Evolutionary conservation across 2,113 vertebrate genomes (phyloP).

Genomic region (Sorex araneus): DNA sequence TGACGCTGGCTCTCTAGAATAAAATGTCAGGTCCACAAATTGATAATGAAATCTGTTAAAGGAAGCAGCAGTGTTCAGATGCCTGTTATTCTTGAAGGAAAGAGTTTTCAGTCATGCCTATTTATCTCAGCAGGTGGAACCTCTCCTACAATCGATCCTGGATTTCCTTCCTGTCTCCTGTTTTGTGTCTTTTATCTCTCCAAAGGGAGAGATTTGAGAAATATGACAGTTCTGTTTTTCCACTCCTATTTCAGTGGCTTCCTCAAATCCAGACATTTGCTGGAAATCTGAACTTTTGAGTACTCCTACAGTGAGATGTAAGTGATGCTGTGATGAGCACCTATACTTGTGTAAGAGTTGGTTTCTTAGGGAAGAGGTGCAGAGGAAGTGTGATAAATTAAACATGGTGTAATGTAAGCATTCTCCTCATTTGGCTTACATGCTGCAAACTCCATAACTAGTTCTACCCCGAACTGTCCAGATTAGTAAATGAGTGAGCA

Average conservation of each 20-base stretch:
- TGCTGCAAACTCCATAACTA: background rate
- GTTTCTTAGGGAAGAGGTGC: slow-evolving; percentile 3
- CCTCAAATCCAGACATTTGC: background rate
- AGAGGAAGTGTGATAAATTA: background rate
- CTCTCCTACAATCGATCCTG: background rate
- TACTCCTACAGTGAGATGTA: background rate
- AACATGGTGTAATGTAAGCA: background rate
- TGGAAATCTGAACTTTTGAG: background rate
- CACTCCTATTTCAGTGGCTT: background rate
- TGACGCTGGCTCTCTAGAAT: background rate
- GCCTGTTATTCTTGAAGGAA: slow-evolving; percentile 18
- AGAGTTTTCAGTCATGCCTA: slow-evolving; percentile 28
- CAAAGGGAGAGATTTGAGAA: slow-evolving; percentile 35
- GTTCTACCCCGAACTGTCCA: slow-evolving; percentile 5
- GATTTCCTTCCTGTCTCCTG: slow-evolving; percentile 46
- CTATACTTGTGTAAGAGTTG: slow-evolving; percentile 5
- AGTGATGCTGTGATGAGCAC: background rate
- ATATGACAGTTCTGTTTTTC: slow-evolving; percentile 20
- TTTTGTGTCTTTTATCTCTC: slow-evolving; percentile 44
- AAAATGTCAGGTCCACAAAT: background rate
- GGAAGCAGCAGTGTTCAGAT: background rate
- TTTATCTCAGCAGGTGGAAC: slow-evolving; percentile 45
- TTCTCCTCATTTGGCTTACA: slow-evolving; percentile 23
- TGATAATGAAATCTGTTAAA: slow-evolving; percentile 41
- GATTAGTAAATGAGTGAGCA: background rate